A percentile compares a stretch with the other conserved stretches of the same genome.
Conservation (phyloP, 2,113 vertebrate genomes). For the Porphyrio hochstetteri region DNA sequence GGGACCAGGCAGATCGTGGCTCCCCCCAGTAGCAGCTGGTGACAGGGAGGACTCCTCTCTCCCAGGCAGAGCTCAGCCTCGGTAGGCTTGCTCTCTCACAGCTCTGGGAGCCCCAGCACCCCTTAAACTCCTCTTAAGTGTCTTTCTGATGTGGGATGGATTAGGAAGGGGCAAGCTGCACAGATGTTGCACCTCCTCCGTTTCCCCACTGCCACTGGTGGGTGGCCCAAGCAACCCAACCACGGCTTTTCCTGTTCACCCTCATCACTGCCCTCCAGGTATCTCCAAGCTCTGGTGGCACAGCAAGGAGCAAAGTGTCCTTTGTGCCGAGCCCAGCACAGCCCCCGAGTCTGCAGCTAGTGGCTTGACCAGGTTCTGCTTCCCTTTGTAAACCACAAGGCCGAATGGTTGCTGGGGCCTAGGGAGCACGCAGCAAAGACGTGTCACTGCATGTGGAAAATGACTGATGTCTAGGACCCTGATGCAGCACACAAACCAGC, state of each 20-base stretch:
- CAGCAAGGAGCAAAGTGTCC: background rate
- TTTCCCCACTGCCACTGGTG: rapidly evolving
- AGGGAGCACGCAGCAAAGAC: background rate
- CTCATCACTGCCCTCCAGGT: background rate
- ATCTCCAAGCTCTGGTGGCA: background rate
- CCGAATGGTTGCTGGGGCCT: rapidly evolving
- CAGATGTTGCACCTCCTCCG: background rate
- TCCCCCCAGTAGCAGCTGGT: background rate
- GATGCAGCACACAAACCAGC: background rate
- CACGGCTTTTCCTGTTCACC: background rate
- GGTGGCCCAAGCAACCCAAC: background rate
- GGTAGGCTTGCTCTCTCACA: background rate
- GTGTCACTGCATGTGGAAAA: background rate
- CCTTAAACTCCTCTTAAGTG: background rate
- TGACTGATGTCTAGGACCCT: background rate
- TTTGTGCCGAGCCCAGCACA: background rate
- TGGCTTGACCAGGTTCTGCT: rapidly evolving
- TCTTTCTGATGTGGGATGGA: background rate
- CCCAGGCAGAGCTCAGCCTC: background rate
- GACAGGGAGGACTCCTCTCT: background rate
- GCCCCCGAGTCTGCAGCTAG: background rate
- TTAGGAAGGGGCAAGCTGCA: background rate
- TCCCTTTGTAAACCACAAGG: background rate
- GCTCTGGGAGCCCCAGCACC: background rate
- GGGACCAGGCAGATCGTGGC: background rate